Evolutionary conservation across 2,113 vertebrate genomes (phyloP), one percentile per base, ranked within the genome.

Genomic region (Rallus limicola): DNA sequence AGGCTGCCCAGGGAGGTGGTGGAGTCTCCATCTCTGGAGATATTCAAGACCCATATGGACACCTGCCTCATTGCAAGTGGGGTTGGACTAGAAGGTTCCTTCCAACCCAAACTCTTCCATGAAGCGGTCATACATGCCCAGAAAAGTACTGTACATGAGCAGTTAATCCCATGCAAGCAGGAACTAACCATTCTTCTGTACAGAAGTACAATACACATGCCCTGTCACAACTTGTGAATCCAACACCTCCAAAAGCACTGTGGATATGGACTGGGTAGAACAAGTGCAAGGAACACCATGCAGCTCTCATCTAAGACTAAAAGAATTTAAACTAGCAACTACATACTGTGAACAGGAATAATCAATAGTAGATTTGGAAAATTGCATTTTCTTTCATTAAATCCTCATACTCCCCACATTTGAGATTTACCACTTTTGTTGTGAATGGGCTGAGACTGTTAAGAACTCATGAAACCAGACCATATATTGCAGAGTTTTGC

Each of bases 271-370:
- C 0, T 6, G 10, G 24, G 36, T 68, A 82, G 68, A 81, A 10
- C n/a, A 68, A 55, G 31, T 2, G 9, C 8, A 7, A 59, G 8
- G 31, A 74, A 69, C 0, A 6, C 9, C 38, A 65, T 0, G 0
- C 34, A 74, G n/a, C 19, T 77, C 34, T 67, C 25, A 29, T 36
- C 48, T 20, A 64, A 72, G 42, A 78, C 23, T 16, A 34, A 13
- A 46, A 46, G 29, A 42, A 69, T 55, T 63, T 78, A 59, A 76
- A 42, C n/a, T 55, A 78, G 4, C n/a, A 42, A 68, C 9, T 33
- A 70, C 60, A 19, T 70, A 59, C 2, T 50, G 11, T 56, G 28
- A 74, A 42, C 14, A 9, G 16, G 28, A 11, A 58, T 40, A 38
- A 71, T n/a, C 11, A 29, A 36, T 16, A 75, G 46, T 0, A 36